Evolutionary conservation across 2,797 vertebrate species (phyloP).

Genomic region (Podargus strigoides): DNA sequence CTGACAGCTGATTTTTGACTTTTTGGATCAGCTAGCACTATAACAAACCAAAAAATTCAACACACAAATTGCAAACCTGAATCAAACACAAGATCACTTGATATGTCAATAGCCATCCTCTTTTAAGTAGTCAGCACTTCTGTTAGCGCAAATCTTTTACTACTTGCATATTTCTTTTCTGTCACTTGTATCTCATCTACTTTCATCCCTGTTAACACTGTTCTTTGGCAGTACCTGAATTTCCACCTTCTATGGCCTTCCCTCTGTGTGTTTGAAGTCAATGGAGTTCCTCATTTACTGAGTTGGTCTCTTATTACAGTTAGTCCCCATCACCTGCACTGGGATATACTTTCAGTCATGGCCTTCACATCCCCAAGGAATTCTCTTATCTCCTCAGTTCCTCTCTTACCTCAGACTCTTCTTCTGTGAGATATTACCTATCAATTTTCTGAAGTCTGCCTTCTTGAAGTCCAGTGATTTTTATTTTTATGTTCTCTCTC

Average conservation of each 20-base stretch:
- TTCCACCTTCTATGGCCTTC: background rate
- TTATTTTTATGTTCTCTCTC: background rate
- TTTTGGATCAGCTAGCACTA: background rate
- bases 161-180: background rate
- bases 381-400: background rate
- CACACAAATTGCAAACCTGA: background rate
- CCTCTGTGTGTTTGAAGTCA: background rate
- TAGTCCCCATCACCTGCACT: background rate
- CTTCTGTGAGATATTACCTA: background rate
- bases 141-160: background rate
- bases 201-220: background rate
- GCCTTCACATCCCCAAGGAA: background rate
- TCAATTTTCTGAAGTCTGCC: background rate
- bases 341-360: background rate
- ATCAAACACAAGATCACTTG: background rate
- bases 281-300: background rate
- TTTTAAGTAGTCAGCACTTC: background rate
- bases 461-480: background rate
- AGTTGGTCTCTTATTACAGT: background rate
- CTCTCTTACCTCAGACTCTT: background rate
- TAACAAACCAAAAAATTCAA: background rate
- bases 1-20: background rate
- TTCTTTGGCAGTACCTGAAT: background rate
- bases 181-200: background rate
- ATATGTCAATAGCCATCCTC: background rate